Base-by-base conservation (phyloP, 35 echinoderm and acorn worm genomes). In the Acanthaster planci region DNA sequence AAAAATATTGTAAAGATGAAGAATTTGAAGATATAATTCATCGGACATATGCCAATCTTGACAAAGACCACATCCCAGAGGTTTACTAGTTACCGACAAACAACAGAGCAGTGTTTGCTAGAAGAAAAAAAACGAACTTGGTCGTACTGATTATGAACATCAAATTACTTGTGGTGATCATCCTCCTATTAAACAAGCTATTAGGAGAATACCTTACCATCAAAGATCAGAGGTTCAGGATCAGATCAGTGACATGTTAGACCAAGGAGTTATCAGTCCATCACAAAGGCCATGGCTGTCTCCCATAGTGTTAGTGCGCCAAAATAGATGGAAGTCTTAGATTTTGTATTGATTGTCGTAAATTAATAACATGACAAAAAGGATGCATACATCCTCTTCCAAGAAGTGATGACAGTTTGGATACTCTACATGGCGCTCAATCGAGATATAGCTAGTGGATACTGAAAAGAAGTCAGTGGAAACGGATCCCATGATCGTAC, bases 281-380 rank as follows among this genome's bases (percentile, higher is more conserved):
- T 86, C 90, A 17, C 51, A 51, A 67, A 79, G 64, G 26, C 31
- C 76, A 2, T 92, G 84, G 84, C 40, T 77, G 29, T 81, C 57
- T 38, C 84, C 77, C 3, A 53, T 85, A 14, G 84, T 87, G 23
- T 60, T 87, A 42, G 90, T 92, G n/a, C 1, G 44, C 6, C 36
- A 92, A 92, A 50, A 68, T 57, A 37, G 83, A 80, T 86, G 82
- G 82, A 4, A 38, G 82, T 42, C 22, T 86, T 55, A 82, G 83
- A 6, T 91, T 86, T 79, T 92, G 90, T 87, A 40, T 87, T 15
- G 90, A 92, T 55, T 76, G 76, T 51, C 16, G 90, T 4, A 81
- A 52, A 54, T 19, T 86, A 12, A 91, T 86, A 35, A 40, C 58
- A 80, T 22, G 80, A 10, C 86, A 76, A 31, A 77, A 57, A 29